Base-by-base conservation (phyloP, 2,113 vertebrate genomes). In the Otus sunia region DNA sequence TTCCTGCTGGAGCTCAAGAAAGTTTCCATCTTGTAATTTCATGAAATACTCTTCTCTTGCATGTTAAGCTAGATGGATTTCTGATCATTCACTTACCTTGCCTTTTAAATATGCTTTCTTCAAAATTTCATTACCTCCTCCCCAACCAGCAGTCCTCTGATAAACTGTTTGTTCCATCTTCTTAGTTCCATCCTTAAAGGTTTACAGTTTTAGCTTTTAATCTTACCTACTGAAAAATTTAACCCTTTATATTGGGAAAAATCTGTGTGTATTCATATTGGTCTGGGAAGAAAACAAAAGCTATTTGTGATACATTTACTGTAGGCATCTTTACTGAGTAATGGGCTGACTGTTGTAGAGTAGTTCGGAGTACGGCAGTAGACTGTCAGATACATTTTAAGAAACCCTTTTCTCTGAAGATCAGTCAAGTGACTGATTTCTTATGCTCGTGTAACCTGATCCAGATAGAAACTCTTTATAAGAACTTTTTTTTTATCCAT, bases 371-470 rank as follows among this genome's bases (percentile, higher is more conserved):
- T 29, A 29, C 0, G 4, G 20, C 49, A 69, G 41, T 18, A 12
- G 29, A 25, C 63, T 36, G 21, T 3, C 32, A 37, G 67, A 32
- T 56, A 32, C 2, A 1, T 45, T 45, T 55, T 32, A 55, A 53
- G 30, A 82, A 30, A 25, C 74, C 13, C 0, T 9, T 3, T 78
- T 66, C 6, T 26, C 11, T 59, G 45, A 49, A 53, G 14, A 2
- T 45, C 23, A 84, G 21, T 16, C 4, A 5, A 45, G 17, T 1
- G 3, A 34, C 34, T 21, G 13, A 39, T 25, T 84, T 77, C 6
- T 84, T 84, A 11, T 0, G 1, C 10, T 62, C 30, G 0, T 66
- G 1, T 53, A 11, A 73, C 84, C 27, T 67, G 27, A 53, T 73
- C 22, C 26, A 34, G n/a, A 8, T 29, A 27, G 39, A 75, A 71